Evolutionary conservation across 2,113 vertebrate genomes (phyloP), one percentile per base, ranked within the genome.

Genomic region (Microtus pennsylvanicus): DNA sequence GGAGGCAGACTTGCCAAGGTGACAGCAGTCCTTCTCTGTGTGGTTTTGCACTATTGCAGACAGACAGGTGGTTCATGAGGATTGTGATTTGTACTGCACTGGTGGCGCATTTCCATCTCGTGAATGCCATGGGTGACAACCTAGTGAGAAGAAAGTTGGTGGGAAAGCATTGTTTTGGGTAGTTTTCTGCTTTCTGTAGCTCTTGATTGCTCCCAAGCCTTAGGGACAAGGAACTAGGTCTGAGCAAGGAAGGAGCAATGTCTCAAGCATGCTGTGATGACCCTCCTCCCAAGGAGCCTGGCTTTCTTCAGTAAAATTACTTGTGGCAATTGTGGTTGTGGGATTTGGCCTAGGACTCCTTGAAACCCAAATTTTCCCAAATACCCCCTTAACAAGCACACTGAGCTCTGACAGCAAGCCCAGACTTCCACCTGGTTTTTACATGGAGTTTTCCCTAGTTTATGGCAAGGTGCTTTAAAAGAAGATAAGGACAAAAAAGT

Each of bases 251-350:
- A 95, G n/a, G n/a, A n/a, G n/a, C 92, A 96, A 87, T 76, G 95
- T 96, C 95, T 97, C 89, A 75, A 91, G 85, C 14, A 13, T 42
- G 4, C 42, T 45, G 42, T 45, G 42, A 45, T 45, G 42, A 45
- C 42, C 42, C 42, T 45, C 92, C 89, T 96, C 74, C 97, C 80
- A 55, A 78, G 83, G 47, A 97, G 92, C 93, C 97, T 98, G 97
- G 97, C 91, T 98, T 97, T 97, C 89, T 76, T 97, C 97, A 97
- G 33, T 91, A 89, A 97, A 97, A 97, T 98, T 97, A 95, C 95
- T 97, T 97, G 90, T 97, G 97, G 97, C 97, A 97, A 97, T 95
- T 96, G 97, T 92, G 95, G 96, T 97, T 97, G 95, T 97, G 96
- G 94, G 96, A 97, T 96, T 96, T 95, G 96, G 97, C 96, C 97